Evolutionary conservation across 64 coral and sea anemone genomes (phyloP), one percentile per base, ranked within the genome.

Genomic region (Montipora sp.): DNA sequence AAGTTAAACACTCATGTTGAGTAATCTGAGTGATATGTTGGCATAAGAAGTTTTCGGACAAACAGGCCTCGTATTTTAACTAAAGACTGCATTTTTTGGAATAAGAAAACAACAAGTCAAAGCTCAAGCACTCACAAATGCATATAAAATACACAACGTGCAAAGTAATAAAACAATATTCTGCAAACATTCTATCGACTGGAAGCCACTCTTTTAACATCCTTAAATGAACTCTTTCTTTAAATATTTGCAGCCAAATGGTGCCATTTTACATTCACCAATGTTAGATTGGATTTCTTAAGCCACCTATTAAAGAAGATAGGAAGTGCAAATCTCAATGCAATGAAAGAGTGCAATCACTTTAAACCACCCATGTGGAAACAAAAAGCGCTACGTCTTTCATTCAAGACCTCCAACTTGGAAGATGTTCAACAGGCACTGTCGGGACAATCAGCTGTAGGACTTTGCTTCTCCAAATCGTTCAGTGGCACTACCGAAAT

Each of bases 251-350:
- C 51, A 89, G 87, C 87, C 59, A 89, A 89, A 89, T 89, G 74
- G 87, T 78, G 87, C 27, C 87, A 89, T 23, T 89, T 89, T 45
- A 78, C 74, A 5, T 89, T 89, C 55, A 89, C 87, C 8, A 89
- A 78, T 63, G 73, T 89, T 5, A 46, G 22, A 78, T 8, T 77
- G 36, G 51, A 66, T 23, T 89, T 24, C 86, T 78, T 78, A 4
- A 46, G 53, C 12, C 87, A 78, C 55, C 23, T 89, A 13, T 53
- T 78, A 58, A 89, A 60, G 16, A 89, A 65, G 27, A 47, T 89
- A 20, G 87, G 51, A 23, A 89, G 87, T 89, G 87, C 73, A 7
- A 77, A 48, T 5, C 74, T 89, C 44, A 89, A 78, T 78, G 23
- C 49, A 12, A 57, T 89, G 13, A 89, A 89, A 78, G 51, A 63